Evolutionary conservation across 1,140 invertebrate species (phyloP).

Genomic region (Cydia splendana): DNA sequence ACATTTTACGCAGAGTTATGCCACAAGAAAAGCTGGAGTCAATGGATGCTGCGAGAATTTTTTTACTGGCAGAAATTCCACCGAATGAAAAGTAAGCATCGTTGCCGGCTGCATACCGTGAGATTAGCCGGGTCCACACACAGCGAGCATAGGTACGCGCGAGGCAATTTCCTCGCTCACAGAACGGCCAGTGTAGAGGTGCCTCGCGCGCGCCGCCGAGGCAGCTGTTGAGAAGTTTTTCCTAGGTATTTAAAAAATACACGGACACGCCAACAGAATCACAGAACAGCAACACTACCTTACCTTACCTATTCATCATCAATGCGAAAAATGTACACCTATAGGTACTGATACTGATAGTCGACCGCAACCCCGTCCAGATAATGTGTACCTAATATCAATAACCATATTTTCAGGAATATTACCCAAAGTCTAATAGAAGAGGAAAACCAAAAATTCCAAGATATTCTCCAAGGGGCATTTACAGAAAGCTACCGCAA

Average conservation of each 20-base stretch:
- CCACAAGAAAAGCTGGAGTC: slow-evolving; percentile 78
- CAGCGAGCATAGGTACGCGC: too few species aligned
- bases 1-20: slow-evolving; percentile 85
- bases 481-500: slow-evolving; percentile 92
- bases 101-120: not conserved
- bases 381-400: not conserved
- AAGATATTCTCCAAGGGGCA: slow-evolving; percentile 89
- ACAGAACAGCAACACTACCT: too few species aligned
- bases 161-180: too few species aligned
- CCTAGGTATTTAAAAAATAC: too few species aligned
- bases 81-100: slow-evolving; percentile 69
- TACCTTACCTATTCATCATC: too few species aligned
- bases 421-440: slow-evolving; percentile 80
- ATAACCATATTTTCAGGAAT: slow-evolving; percentile 55
- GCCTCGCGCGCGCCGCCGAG: too few species aligned
- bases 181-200: too few species aligned
- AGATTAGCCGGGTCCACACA: too few species aligned
- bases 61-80: slow-evolving; percentile 84
- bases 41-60: slow-evolving; percentile 83
- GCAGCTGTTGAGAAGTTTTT: too few species aligned
- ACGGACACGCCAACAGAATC: not conserved
- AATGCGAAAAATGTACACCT: too few species aligned
- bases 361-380: too few species aligned
- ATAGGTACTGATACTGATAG: too few species aligned
- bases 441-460: slow-evolving; percentile 83